Evolutionary conservation across 2,888 invertebrate species (phyloP).

Genomic region (Andrena hattorfiana): DNA sequence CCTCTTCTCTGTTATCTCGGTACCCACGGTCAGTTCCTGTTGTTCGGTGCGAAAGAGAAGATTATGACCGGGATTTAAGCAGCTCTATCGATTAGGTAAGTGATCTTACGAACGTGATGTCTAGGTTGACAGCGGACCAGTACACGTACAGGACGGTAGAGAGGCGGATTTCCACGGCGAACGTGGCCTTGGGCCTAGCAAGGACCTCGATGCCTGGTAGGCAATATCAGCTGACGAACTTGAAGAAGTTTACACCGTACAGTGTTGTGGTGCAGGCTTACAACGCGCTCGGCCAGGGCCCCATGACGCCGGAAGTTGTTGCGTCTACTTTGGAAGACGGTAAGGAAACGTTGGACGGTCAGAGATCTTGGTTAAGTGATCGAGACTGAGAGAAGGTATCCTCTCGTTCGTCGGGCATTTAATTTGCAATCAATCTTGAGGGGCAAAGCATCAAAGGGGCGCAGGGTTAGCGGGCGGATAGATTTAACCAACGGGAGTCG

Average conservation of each 20-base stretch:
- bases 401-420: background rate
- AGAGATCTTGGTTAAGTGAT: background rate
- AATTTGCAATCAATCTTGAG: constrained; percentile 73
- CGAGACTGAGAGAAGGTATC: background rate
- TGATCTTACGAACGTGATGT: constrained; percentile 12
- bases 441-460: constrained; percentile 67
- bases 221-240: constrained; percentile 82
- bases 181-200: constrained; percentile 81
- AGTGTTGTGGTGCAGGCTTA: constrained; percentile 86
- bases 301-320: constrained; percentile 86
- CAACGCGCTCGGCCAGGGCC: constrained; percentile 86
- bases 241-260: constrained; percentile 87
- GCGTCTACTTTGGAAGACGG: constrained; percentile 87
- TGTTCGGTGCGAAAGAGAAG: too few relatives aligned
- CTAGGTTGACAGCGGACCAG: constrained; percentile 78
- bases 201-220: constrained; percentile 83
- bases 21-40: too few relatives aligned
- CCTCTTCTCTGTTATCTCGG: too few relatives aligned
- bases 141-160: constrained; percentile 83
- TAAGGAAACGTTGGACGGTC: constrained; percentile 55
- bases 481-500: constrained; percentile 47
- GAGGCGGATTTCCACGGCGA: constrained; percentile 82
- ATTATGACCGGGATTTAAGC: too few relatives aligned
- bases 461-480: constrained; percentile 8
- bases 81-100: too few relatives aligned